Evolutionary conservation across 2,113 vertebrate genomes (phyloP).

Genomic region (Tragelaphus scriptus): DNA sequence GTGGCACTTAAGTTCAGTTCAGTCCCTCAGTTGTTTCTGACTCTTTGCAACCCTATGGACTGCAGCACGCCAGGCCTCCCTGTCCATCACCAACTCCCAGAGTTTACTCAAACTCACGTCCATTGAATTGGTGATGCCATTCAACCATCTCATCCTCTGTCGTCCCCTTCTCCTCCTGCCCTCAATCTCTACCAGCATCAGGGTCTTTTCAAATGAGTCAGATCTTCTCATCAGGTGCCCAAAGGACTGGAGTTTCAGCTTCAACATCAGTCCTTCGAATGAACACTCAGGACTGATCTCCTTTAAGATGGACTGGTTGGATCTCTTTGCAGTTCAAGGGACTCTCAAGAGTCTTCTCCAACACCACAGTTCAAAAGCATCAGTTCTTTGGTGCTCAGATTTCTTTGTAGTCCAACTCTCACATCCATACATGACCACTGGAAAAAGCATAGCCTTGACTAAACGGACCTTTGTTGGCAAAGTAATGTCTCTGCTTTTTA

Average conservation of each 20-base stretch:
- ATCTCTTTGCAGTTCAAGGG: background rate
- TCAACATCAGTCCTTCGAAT: background rate
- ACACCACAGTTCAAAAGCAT: background rate
- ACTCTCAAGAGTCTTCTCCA: background rate
- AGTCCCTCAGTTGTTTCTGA: background rate
- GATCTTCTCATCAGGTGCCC: background rate
- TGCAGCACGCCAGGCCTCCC: background rate
- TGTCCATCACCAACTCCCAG: background rate
- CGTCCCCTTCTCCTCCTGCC: background rate
- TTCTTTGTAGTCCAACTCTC: background rate
- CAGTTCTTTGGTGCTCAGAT: background rate
- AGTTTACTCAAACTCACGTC: background rate
- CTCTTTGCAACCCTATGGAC: background rate
- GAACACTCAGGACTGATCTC: background rate
- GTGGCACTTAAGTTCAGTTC: background rate
- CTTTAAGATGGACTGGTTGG: background rate
- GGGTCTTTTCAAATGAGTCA: background rate
- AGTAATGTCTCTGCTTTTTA: background rate
- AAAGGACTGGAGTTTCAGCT: background rate
- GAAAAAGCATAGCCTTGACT: background rate
- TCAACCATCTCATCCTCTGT: background rate
- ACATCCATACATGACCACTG: background rate
- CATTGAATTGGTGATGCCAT: background rate
- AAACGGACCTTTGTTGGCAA: background rate
- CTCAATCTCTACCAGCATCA: background rate